Base-by-base conservation (phyloP, 1,140 invertebrate species). In the Trachelipus rathkii region DNA sequence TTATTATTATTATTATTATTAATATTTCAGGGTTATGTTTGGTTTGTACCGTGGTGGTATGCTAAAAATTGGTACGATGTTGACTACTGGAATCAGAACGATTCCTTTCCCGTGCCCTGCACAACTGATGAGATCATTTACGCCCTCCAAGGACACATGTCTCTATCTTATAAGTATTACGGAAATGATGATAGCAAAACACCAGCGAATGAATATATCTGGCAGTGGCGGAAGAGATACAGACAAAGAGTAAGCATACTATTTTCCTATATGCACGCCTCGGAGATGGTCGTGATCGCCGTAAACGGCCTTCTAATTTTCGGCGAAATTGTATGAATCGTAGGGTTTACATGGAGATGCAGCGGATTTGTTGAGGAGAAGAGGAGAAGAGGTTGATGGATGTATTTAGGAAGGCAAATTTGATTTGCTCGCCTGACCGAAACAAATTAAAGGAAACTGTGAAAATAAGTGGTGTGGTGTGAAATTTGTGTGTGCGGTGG, bases 21-120 rank as follows among this genome's bases (percentile, higher is more conserved):
- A 10, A 43, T 21, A 19, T 33, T 60, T 53, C 67, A 81, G 75
- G 91, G 91, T 10, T 95, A 92, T 83, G 89, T 93, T 0, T 95
- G 93, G 93, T 94, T 95, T 82, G 84, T 95, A 23, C 93, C 93
- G 0, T 84, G 87, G 3, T 93, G 92, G 92, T 88, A 92, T 75
- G 69, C 80, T 0, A 67, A 77, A n/a, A 70, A 83, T 45, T 83
- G 91, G 91, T 90, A 89, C 82, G 87, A 92, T 79, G 90, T 89
- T 0, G 87, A 90, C 66, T 33, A 13, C 10, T 19, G 24, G 44
- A 73, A 79, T 68, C 33, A 11, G 15, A 44, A 78, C 44, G 73
- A 75, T 13, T 45, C 69, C 0, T 2, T 75, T 6, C 43, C 50
- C 10, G 72, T 43, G 45, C 71, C 66, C 44, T 81, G 79, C 66